Base-by-base conservation (phyloP, 2,888 invertebrate species). In the Eilema griseolum region DNA sequence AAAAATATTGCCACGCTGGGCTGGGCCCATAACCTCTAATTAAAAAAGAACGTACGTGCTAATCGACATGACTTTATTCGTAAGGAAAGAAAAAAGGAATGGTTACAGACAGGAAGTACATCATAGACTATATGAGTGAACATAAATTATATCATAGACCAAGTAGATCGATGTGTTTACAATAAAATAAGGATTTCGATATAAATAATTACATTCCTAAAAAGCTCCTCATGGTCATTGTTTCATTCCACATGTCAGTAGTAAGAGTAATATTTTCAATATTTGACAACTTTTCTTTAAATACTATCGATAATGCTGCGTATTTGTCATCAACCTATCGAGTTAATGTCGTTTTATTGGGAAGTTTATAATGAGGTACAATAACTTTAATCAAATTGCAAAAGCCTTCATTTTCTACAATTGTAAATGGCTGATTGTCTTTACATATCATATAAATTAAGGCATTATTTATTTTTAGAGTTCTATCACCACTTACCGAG, bases 221-320 rank as follows among this genome's bases (percentile, higher is more conserved):
- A 41, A 61, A 85, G 67, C 84, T 83, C 70, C 71, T 77, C 77
- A 75, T 79, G 41, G 26, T 74, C 74, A 83, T 76, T 59, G 81
- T 81, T 66, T 85, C 83, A 61, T 83, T 71, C 86, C 84, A 85
- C 62, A 85, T 78, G 71, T 85, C 83, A 31, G 78, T 82, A 52
- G 84, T 85, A 62, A 83, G 69, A 60, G 82, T 81, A 65, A 81
- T 0, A 57, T 79, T 41, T 75, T 78, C 77, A 69, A 80, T 67
- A 76, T 61, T 74, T 66, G 66, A 67, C 56, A 81, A 63, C 65
- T 37, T 37, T 37, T 37, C 37, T 37, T 37, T 37, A 14, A 37
- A 37, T 1, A 37, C 37, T 37, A 12, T 14, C 14, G 78, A 76
- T 71, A 81, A 71, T 68, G 71, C 73, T 60, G 66, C 75, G 64